phyloP scores from a whole-genome alignment of 2,113 vertebrate genomes.

The human region DNA sequence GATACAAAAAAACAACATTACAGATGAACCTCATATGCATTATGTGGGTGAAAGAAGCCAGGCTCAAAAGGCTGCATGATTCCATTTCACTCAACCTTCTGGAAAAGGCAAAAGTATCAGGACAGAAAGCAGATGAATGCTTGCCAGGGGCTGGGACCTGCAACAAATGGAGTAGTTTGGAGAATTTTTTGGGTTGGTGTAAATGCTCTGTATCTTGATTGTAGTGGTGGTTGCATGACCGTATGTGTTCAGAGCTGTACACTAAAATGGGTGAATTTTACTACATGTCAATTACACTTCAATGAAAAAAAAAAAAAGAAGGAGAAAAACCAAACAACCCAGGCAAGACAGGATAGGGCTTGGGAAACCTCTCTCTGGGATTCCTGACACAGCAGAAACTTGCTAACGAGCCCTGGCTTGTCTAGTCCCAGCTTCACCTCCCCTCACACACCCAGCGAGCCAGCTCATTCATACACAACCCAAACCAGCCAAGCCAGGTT shows the following conservation, averaged over 20 bases:
- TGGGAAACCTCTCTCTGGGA: background rate
- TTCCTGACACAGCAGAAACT: conserved; percentile 38
- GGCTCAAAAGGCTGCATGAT: background rate
- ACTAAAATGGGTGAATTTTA: background rate
- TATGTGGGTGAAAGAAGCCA: conserved; percentile 18
- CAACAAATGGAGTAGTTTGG: background rate
- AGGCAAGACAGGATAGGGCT: background rate
- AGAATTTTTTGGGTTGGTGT: background rate
- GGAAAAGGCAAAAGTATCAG: background rate
- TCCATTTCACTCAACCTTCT: conserved; percentile 22
- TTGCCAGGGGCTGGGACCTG: background rate
- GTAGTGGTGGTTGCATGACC: background rate
- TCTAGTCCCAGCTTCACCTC: background rate
- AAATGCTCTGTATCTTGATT: background rate
- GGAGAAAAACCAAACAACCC: background rate
- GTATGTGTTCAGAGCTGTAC: background rate
- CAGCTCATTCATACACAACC: background rate
- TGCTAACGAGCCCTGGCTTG: background rate
- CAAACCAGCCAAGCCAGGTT: conserved; percentile 15
- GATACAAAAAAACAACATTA: background rate
- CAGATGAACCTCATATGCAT: background rate
- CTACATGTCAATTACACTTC: background rate
- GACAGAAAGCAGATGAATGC: background rate
- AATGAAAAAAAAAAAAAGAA: background rate
- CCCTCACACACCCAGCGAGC: background rate